Evolutionary conservation across 2,888 invertebrate genomes (phyloP), one percentile per base, ranked within the genome.

Genomic region (Sipha maydis): DNA sequence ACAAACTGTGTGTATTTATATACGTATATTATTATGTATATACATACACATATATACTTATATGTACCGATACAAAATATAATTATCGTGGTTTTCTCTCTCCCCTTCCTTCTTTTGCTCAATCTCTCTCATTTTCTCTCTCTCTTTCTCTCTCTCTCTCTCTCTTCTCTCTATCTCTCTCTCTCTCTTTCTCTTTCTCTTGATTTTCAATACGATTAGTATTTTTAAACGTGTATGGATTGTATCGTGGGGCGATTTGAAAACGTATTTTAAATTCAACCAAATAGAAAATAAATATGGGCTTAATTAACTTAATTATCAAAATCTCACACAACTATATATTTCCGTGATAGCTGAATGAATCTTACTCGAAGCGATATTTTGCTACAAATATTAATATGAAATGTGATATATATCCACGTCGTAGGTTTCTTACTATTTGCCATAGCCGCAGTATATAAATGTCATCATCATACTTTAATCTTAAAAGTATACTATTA

Each of bases 21-120:
- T 14, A 48, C 11, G 11, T 48, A 48, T 11, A 48, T 48, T 48
- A 48, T 48, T 11, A 48, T 48, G 48, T 21, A 56, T 56, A 56
- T 7, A 41, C 7, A 41, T 41, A 41, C n/a, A n/a, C n/a, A n/a
- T n/a, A n/a, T n/a, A 41, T 41, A 41, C 5, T 3, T 17, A 56
- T 56, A 21, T 5, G 4, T 25, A 56, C 79, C 14, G 31, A 48
- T 48, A 48, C 21, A 54, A 25, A 34, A 34, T 79, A 56, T 54
- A 79, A 79, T 71, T 71, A 28, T 79, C 31, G 79, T 54, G 61
- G 61, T 61, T 21, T 61, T 21, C 61, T 25, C 61, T 61, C 48
- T 78, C 48, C 11, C 41, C 11, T 11, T 41, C 41, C 11, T 11
- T 41, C 5, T 41, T n/a, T n/a, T n/a, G n/a, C 8, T 41, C 3